Conservation (phyloP, 2,797 vertebrate species). For the Aphelocoma californica region DNA sequence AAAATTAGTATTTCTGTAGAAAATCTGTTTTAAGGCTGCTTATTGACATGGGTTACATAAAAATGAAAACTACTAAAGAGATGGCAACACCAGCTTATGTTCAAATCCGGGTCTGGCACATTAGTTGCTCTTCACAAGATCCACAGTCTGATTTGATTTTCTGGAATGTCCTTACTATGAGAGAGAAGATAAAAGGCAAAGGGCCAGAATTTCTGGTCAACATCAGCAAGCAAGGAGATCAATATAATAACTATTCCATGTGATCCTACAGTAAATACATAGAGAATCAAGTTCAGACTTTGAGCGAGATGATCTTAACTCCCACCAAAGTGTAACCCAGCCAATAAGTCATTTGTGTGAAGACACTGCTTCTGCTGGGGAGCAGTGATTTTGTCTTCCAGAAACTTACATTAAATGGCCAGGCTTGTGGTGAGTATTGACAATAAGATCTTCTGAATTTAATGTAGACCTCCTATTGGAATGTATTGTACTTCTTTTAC, state of each 20-base stretch:
- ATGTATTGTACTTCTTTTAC: neutral
- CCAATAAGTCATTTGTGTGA: neutral
- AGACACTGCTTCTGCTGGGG: neutral
- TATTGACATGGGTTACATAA: accelerated
- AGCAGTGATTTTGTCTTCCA: neutral
- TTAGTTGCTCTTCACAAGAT: neutral
- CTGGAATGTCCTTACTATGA: neutral
- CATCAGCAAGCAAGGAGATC: neutral
- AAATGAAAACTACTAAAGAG: neutral
- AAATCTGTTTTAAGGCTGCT: neutral
- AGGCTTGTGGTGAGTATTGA: neutral
- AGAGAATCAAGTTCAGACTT: neutral
- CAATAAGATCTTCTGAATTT: neutral
- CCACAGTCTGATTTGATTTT: neutral
- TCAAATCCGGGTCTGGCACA: neutral
- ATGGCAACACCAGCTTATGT: neutral
- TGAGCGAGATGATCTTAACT: neutral
- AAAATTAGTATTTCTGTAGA: neutral
- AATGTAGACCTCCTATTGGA: neutral
- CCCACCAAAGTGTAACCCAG: neutral
- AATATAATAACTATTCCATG: neutral
- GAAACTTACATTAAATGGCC: neutral
- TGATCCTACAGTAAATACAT: neutral
- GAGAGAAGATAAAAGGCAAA: neutral
- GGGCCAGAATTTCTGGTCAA: neutral